Evolutionary conservation across 2,888 invertebrate genomes (phyloP), one percentile per base, ranked within the genome.

Genomic region (Drosophila lutescens): DNA sequence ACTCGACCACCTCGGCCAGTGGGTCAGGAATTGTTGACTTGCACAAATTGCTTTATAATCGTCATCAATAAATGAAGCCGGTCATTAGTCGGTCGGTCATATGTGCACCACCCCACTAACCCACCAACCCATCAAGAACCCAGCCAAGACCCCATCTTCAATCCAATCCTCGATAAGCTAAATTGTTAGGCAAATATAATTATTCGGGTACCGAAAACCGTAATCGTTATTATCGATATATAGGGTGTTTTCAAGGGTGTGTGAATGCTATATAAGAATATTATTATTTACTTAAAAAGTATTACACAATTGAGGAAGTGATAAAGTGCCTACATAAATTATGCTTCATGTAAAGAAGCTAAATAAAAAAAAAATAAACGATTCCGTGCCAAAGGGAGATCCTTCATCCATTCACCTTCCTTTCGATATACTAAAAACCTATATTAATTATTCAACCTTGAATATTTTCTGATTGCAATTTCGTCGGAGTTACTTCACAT

Each of bases 31-130:
- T 62, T 65, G 57, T 66, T 65, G 68, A 73, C 73, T 68, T 38
- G 65, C 72, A 76, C 85, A 86, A 86, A 86, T 86, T 86, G 89
- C 89, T 88, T 86, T 88, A 86, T 86, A 86, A 86, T 86, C 87
- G 78, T 70, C 81, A 87, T 86, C 85, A 88, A 85, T 85, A 85
- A 85, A 74, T 79, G 72, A 86, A 80, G 79, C 73, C 87, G 66
- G 85, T 76, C 85, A 86, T 85, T 85, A 86, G 58, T 55, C 36
- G 53, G 68, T 44, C 43, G 8, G 7, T 10, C 4, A 41, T 41
- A 40, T 15, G 15, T 40, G 71, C 46, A 74, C 38, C 38, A 44
- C 30, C 23, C 36, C 26, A 23, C 38, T 2, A 20, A 20, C 1
- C 20, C 20, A 1, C 2, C 20, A 20, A 20, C 3, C 20, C 34